Percentiles rank a stretch among this genome's conserved stretches.
phyloP scores from a whole-genome alignment of 1,140 invertebrate species.

The Globodera ellingtonae region DNA sequence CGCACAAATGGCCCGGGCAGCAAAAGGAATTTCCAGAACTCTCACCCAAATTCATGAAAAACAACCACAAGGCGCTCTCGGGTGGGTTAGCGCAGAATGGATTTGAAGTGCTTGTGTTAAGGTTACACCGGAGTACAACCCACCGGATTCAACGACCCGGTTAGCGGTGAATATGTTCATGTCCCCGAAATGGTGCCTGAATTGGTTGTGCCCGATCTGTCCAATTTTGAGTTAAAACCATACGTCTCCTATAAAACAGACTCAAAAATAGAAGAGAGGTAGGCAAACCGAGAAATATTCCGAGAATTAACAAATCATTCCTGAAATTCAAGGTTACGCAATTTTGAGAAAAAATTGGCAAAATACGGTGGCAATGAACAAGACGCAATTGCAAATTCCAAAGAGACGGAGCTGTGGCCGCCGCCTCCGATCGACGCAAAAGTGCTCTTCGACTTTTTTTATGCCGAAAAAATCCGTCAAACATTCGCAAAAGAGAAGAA shows the following conservation, averaged over 20 bases:
- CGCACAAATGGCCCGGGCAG: slow-evolving; percentile 53
- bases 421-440: slow-evolving; percentile 56
- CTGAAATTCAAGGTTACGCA: background rate
- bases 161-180: slow-evolving; percentile 70
- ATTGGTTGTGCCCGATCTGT: slow-evolving; percentile 85
- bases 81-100: slow-evolving; percentile 19
- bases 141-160: slow-evolving; percentile 54
- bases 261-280: slow-evolving; percentile 58
- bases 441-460: slow-evolving; percentile 57
- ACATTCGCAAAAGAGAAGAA: slow-evolving; percentile 41
- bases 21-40: slow-evolving; percentile 61
- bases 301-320: background rate
- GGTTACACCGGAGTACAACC: slow-evolving; percentile 58
- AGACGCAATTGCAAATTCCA: slow-evolving; percentile 1
- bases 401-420: slow-evolving; percentile 52
- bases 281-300: background rate
- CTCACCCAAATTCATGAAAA: slow-evolving; percentile 52
- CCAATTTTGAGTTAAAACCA: slow-evolving; percentile 79
- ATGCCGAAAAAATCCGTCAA: slow-evolving; percentile 53
- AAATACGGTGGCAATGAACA: slow-evolving; percentile 17
- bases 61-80: slow-evolving; percentile 41
- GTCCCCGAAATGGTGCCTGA: slow-evolving; percentile 89
- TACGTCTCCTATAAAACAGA: slow-evolving; percentile 83
- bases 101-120: slow-evolving; percentile 28
- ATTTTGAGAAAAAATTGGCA: background rate